phyloP scores from a whole-genome alignment of 2,113 vertebrate species.

The Gyps fulvus region DNA sequence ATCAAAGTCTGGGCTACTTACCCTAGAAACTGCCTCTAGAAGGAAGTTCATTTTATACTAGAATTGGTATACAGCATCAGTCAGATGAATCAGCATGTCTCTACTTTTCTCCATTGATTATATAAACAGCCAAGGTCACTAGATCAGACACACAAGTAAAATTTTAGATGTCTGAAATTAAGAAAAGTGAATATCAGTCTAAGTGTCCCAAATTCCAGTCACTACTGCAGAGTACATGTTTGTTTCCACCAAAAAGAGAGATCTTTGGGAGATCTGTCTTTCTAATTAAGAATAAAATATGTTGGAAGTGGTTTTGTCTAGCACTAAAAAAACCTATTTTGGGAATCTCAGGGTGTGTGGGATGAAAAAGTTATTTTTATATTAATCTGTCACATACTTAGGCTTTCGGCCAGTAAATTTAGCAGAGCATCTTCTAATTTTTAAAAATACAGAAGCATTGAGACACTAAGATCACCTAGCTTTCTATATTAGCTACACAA shows the following conservation, averaged over 20 bases:
- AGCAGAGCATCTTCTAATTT: neutral
- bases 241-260: neutral
- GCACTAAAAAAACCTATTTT: neutral
- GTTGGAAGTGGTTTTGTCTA: neutral
- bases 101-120: neutral
- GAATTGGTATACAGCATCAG: neutral
- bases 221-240: neutral
- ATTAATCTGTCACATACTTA: neutral
- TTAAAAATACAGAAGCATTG: neutral
- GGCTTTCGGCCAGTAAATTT: neutral
- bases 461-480: neutral
- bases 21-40: neutral
- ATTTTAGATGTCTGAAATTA: neutral
- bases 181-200: neutral
- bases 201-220: neutral
- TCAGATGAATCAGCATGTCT: accelerated
- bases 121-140: neutral
- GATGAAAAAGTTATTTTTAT: neutral
- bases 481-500: neutral
- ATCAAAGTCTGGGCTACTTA: neutral
- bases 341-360: neutral
- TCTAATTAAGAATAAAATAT: neutral
- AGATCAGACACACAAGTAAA: neutral
- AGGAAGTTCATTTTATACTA: neutral
- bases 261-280: neutral